Base-by-base conservation (phyloP, 2,113 vertebrate genomes). In the Holacanthus passer region DNA sequence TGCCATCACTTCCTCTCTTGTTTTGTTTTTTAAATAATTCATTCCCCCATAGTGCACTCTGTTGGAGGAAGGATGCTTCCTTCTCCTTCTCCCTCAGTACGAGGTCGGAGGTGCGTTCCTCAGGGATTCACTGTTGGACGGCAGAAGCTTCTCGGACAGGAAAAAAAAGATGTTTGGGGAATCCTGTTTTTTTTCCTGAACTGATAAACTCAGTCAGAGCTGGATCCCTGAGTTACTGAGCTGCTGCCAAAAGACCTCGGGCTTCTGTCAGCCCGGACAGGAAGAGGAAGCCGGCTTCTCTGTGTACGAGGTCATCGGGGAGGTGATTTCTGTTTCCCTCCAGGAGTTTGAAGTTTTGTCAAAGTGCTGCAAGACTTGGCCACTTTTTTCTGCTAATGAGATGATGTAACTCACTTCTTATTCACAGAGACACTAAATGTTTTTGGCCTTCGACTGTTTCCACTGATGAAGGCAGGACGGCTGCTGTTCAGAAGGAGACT, bases 191-290 rank as follows among this genome's bases (percentile, higher is more conserved):
- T 69, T 53, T 24, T 41, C 20, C 37, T 31, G 53, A 6, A 50
- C 41, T 48, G 64, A 71, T 41, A 66, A n/a, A n/a, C 62, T 29
- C 37, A 87, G 71, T 37, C 70, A 20, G 77, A 39, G 35, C 62
- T 55, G 77, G 11, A 24, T 32, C 32, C 74, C 13, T 50, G 50
- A 16, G 59, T 52, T 32, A 5, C 45, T 85, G 85, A 87, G 87
- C 47, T 53, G 9, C 73, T 87, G 90, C 89, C 90, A 88, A 50
- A 85, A 66, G 50, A 77, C 87, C 84, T 73, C 29, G 19, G 86
- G 90, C 86, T 76, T 37, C 79, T 77, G 76, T 74, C 70, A 66
- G 74, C 35, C 35, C 0, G 65, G 58, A 48, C 76, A 48, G 59
- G 48, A 83, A 43, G 58, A 70, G 79, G 69, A 62, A 65, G 32